These are phyloP conservation scores for Sciurus carolinensis DNA, from an alignment of 2,797 vertebrate species.

Conservation along the genomic window DNA sequence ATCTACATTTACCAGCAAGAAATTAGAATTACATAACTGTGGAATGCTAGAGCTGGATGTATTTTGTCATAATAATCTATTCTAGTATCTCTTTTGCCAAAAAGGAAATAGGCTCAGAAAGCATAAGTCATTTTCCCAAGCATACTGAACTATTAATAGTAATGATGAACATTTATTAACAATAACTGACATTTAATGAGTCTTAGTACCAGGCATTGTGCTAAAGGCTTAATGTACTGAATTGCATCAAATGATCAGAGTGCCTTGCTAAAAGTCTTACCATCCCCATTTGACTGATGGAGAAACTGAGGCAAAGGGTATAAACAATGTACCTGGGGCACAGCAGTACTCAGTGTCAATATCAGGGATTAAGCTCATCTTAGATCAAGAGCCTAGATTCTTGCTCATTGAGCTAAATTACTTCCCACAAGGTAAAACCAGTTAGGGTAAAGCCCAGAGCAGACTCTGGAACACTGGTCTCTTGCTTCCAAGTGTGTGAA, in stretches of 20 bases:
- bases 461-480: background rate
- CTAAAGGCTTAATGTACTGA: background rate
- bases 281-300: background rate
- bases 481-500: background rate
- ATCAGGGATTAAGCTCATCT: background rate
- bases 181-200: conserved; percentile 66
- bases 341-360: background rate
- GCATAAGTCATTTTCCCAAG: conserved; percentile 62
- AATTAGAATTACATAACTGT: conserved; percentile 16
- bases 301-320: conserved; percentile 12
- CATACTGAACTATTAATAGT: conserved; percentile 69
- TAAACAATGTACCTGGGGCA: background rate
- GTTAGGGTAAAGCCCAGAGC: background rate
- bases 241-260: background rate
- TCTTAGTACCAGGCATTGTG: background rate
- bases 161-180: conserved; percentile 72
- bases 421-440: background rate
- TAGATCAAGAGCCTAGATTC: background rate
- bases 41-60: conserved; percentile 22
- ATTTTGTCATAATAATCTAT: conserved; percentile 64
- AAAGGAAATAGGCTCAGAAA: conserved; percentile 55
- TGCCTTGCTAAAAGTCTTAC: background rate
- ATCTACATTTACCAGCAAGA: conserved; percentile 53
- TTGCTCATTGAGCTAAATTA: background rate
- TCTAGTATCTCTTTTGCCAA: conserved; percentile 52